Evolutionary conservation across 2,797 vertebrate species (phyloP).

Genomic region (Hirundo rustica): DNA sequence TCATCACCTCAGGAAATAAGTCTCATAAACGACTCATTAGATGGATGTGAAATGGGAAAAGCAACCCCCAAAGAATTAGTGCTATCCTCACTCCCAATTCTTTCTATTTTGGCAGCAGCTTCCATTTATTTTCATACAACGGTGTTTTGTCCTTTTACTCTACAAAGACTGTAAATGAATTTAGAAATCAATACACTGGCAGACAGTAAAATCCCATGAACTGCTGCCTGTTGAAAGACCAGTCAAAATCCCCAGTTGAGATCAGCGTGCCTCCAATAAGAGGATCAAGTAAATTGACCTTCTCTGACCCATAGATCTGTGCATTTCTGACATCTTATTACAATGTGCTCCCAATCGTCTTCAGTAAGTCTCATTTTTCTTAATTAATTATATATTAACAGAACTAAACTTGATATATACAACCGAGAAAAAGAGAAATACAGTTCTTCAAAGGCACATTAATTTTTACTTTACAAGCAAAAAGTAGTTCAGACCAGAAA

Average conservation of each 20-base stretch:
- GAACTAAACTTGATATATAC: background rate
- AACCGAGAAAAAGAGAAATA: background rate
- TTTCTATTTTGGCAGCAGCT: background rate
- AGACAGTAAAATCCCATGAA: background rate
- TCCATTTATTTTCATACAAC: background rate
- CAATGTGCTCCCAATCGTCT: background rate
- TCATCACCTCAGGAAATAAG: background rate
- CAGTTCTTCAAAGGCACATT: background rate
- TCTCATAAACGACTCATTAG: background rate
- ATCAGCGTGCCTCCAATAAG: background rate
- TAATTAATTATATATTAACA: background rate
- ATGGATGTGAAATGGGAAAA: background rate
- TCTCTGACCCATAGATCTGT: background rate
- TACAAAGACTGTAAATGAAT: background rate
- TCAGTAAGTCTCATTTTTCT: background rate
- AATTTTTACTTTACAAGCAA: background rate
- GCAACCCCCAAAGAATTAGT: background rate
- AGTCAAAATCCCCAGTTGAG: background rate
- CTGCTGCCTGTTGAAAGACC: background rate
- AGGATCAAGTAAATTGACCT: background rate
- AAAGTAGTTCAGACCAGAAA: background rate
- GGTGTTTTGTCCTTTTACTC: background rate
- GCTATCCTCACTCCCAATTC: background rate
- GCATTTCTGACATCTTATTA: background rate
- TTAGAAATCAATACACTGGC: background rate